Percentiles rank a stretch among this genome's conserved stretches.
Conservation (phyloP, 2,113 vertebrate species). For the Marmota monax region DNA sequence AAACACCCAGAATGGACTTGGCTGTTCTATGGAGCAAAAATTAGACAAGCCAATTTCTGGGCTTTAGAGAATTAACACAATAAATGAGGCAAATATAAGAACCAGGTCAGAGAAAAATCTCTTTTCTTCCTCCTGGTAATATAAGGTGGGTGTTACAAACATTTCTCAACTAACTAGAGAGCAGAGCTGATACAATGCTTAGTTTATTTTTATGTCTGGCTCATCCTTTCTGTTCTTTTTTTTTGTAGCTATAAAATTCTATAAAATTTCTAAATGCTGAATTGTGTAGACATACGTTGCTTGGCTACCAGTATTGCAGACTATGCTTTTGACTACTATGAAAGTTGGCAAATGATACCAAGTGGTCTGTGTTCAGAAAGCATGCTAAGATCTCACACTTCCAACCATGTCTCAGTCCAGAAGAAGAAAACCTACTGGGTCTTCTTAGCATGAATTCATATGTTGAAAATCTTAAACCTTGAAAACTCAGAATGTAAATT, state of each 20-base stretch:
- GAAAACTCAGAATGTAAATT: background rate
- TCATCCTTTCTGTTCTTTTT: background rate
- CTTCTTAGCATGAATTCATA: background rate
- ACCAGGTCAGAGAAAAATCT: background rate
- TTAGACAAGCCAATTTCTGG: background rate
- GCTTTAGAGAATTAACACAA: background rate
- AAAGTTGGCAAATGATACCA: background rate
- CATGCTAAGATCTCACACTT: background rate
- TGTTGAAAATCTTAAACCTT: background rate
- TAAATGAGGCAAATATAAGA: background rate
- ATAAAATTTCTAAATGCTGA: background rate
- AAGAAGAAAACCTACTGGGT: background rate
- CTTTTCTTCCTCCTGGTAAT: background rate
- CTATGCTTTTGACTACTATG: background rate
- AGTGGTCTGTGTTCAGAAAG: background rate
- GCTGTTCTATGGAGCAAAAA: background rate
- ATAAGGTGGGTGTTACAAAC: background rate
- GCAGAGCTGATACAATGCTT: background rate
- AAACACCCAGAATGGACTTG: background rate
- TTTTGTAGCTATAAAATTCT: background rate
- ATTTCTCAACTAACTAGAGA: background rate
- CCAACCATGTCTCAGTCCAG: background rate
- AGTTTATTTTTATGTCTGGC: background rate
- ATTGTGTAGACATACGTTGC: background rate
- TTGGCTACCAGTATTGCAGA: background rate